phyloP scores from a whole-genome alignment of 2,888 invertebrate species.

The Rhingia campestris region DNA sequence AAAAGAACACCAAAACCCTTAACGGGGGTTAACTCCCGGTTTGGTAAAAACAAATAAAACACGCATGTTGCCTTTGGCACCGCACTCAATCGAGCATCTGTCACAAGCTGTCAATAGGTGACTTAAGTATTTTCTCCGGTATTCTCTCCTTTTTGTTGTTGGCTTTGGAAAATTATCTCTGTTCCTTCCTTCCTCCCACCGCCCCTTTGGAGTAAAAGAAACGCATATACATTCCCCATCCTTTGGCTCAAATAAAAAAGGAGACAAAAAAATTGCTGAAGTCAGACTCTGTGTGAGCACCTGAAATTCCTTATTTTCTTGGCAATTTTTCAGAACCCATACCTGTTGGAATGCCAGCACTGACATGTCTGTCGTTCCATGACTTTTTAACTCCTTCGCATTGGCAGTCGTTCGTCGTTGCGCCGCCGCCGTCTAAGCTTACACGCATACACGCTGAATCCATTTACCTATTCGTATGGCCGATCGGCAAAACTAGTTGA shows the following conservation, averaged over 20 bases:
- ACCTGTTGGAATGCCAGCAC: conserved; percentile 69
- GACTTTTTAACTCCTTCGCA: conserved; percentile 71
- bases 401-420: conserved; percentile 12
- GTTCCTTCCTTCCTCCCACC: not conserved
- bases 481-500: conserved; percentile 62
- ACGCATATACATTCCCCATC: not conserved
- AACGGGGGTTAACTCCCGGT: conserved; percentile 35
- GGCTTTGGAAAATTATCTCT: conserved; percentile 52
- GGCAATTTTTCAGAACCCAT: conserved; percentile 73
- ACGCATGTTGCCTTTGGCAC: conserved; percentile 53
- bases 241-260: not conserved
- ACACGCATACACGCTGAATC: conserved; percentile 40
- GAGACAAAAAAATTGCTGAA: conserved; percentile 25
- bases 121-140: conserved; percentile 66
- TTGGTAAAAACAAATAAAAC: conserved; percentile 59
- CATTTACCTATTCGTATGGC: conserved; percentile 47
- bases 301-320: conserved; percentile 73
- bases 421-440: conserved; percentile 14
- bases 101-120: conserved; percentile 69
- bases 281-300: conserved; percentile 58
- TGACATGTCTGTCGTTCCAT: conserved; percentile 65
- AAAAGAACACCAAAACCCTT: conserved; percentile 43
- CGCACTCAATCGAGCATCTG: conserved; percentile 61
- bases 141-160: conserved; percentile 35
- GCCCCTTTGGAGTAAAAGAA: not conserved